Evolutionary conservation across 2,797 vertebrate genomes (phyloP), one percentile per base, ranked within the genome.

Genomic region (Telmatherina bonti): DNA sequence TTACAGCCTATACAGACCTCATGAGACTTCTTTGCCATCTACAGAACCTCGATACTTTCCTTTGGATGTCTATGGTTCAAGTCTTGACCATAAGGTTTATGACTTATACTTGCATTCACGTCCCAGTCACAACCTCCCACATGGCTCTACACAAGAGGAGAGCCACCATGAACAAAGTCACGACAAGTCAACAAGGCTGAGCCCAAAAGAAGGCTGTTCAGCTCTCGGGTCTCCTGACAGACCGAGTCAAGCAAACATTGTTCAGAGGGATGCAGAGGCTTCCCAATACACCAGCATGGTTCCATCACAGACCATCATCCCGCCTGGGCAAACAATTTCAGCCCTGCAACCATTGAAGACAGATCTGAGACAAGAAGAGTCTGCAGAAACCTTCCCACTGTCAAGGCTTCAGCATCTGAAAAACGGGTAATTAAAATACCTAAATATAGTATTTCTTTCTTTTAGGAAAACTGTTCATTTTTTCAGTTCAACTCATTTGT

Each of bases 171-270:
- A 74, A 27, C 88, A 89, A 87, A 93, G 82, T 80, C 89, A 15
- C 47, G 95, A 97, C 70, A 90, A 94, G 53, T 91, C 93, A 10
- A 95, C 94, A 33, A 94, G 97, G 68, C 94, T 96, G 88, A 99
- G 98, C 76, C 98, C 98, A 1, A 94, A 95, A 0, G 96, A 95
- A 0, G 97, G 96, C 27, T 97, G 94, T 0, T 96, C 97, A 0
- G 97, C 97, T 26, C 95, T 95, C 0, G 97, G 98, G 27, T 99
- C 98, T 16, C 98, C 98, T 0, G 96, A 97, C 67, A 95, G 97
- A 87, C 97, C 97, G 0, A 95, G 94, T 71, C 95, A 96, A 49
- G 95, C 94, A 59, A 95, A 96, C 72, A 91, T 95, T 86, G 93
- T 93, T 0, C 96, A 96, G 89, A 96, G 87, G 12, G 93, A 95